phyloP scores from a whole-genome alignment of 2,797 vertebrate genomes.

The Galago senegalensis region DNA sequence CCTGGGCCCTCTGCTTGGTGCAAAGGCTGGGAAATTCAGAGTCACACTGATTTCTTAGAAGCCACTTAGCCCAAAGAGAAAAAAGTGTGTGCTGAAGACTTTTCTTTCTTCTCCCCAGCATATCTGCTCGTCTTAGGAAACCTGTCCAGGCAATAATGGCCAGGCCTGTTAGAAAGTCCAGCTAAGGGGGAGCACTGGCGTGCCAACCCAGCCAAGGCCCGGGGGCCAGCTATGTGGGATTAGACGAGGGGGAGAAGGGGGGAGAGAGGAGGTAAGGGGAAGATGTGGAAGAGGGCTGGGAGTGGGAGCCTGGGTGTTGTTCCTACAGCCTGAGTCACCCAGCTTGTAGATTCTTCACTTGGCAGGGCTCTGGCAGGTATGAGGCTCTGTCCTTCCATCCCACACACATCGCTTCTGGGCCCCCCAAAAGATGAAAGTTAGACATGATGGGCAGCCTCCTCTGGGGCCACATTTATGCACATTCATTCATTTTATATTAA shows the following conservation, averaged over 20 bases:
- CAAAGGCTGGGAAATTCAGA: conserved; percentile 52
- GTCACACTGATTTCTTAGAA: background rate
- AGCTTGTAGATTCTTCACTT: background rate
- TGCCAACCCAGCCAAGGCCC: background rate
- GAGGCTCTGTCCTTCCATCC: background rate
- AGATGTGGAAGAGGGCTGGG: background rate
- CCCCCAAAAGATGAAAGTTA: background rate
- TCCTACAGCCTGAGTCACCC: background rate
- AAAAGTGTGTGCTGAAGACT: background rate
- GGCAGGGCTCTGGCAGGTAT: background rate
- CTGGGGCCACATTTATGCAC: background rate
- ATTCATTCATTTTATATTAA: background rate
- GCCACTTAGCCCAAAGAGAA: background rate
- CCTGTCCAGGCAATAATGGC: background rate
- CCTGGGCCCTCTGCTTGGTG: conserved; percentile 43
- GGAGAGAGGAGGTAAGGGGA: background rate
- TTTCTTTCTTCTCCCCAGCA: background rate
- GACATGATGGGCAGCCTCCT: background rate
- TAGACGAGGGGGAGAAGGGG: no score
- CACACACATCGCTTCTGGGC: background rate
- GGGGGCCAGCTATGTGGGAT: background rate
- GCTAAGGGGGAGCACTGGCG: background rate
- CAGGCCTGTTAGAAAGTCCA: background rate
- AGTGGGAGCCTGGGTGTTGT: background rate
- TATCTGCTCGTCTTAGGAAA: conserved; percentile 6